These are phyloP conservation scores for Mobula birostris DNA, from an alignment of 2,113 vertebrate genomes.

Conservation along the genomic window DNA sequence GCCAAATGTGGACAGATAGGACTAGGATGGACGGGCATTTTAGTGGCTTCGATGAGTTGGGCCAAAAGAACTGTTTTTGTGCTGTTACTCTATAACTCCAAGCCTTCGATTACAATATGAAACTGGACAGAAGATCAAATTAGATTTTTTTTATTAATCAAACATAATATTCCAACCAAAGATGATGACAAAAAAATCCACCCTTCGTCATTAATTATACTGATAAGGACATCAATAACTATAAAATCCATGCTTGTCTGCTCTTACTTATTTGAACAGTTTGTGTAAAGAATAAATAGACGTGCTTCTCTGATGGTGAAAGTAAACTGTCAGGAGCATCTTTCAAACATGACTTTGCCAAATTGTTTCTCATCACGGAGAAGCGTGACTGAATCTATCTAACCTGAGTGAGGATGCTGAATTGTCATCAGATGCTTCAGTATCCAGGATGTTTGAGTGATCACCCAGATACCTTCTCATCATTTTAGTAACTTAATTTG, in stretches of 20 bases:
- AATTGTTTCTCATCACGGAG: not conserved
- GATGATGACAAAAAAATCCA: not conserved
- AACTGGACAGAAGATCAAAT: not conserved
- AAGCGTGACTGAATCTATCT: not conserved
- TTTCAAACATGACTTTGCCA: not conserved
- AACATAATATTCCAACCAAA: not conserved
- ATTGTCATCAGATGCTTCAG: not conserved
- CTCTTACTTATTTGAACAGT: not conserved
- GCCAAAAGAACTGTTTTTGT: no score
- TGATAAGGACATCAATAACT: not conserved
- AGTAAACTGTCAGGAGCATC: not conserved
- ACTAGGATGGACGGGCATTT: no score
- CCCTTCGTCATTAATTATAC: not conserved
- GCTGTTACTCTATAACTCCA: no score
- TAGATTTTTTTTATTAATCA: not conserved
- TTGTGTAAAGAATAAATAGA: not conserved
- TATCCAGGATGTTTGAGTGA: not conserved
- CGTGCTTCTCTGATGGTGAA: not conserved
- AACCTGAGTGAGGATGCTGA: not conserved
- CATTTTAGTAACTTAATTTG: not conserved
- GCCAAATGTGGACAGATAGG: no score
- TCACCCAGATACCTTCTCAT: not conserved
- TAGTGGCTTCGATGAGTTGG: not conserved
- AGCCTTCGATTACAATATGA: not conserved
- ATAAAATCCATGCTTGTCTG: not conserved